Base-by-base conservation (phyloP, 2,888 invertebrate species). In the Spisula solida region DNA sequence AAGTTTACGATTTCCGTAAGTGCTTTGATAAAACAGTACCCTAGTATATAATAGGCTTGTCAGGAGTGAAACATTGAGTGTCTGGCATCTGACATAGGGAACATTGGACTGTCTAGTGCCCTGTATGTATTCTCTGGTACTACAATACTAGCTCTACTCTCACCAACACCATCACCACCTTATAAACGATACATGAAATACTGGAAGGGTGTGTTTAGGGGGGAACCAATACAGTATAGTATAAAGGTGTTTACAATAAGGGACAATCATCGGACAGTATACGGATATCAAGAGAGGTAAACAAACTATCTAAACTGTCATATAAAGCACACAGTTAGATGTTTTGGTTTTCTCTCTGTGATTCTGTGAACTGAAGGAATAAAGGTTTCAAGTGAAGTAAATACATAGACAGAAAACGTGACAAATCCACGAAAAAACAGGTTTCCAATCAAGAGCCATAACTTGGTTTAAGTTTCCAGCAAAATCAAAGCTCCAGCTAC, bases 351-450 rank as follows among this genome's bases (percentile, higher is more conserved):
- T 66, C 25, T 66, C 25, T n/a, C n/a, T n/a, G 5, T 8, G 60
- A 66, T 66, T 25, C 25, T 66, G 60, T 66, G 60, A n/a, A n/a
- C n/a, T n/a, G n/a, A 66, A 66, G 60, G 60, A 66, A 25, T n/a
- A 66, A 12, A 25, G 8, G 10, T 0, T 2, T 66, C n/a, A 66
- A 66, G n/a, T 66, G 10, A 25, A 66, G 25, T 66, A n/a, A n/a
- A n/a, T 12, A 66, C 25, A 66, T 56, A 66, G 41, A 41, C 41
- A 41, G 41, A 8, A 41, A 41, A 41, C 8, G 8, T 41, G 41
- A 41, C 2, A 8, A 5, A 5, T 8, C 41, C 8, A 41, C 8
- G 41, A 41, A 5, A 41, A 41, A 41, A 2, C 41, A 41, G 41
- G 41, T 41, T 41, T 41, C 8, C 41, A 41, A 41, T 41, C 41